Conservation (phyloP, 2,113 vertebrate genomes). For the Semnornis frantzii region DNA sequence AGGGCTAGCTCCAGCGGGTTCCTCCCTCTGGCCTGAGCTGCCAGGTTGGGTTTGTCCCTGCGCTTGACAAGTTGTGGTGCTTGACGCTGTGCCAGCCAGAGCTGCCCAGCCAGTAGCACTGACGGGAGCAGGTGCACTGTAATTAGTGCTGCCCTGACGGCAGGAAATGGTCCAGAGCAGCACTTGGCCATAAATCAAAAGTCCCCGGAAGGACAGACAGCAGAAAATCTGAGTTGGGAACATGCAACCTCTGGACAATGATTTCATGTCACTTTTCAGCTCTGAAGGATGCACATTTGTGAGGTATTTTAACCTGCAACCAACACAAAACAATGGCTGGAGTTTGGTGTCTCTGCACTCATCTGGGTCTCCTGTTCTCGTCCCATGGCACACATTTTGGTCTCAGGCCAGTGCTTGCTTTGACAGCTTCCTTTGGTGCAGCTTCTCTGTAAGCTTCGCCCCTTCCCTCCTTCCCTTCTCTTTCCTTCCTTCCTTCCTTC, state of each 20-base stretch:
- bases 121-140: neutral
- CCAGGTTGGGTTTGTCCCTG: rapidly evolving
- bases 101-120: rapidly evolving
- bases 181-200: neutral
- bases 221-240: neutral
- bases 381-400: neutral
- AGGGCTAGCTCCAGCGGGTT: neutral
- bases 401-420: neutral
- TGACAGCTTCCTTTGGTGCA: neutral
- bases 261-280: neutral
- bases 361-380: neutral
- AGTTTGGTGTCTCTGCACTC: neutral
- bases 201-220: neutral
- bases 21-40: neutral
- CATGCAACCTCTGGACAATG: neutral
- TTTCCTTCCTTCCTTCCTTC: no score
- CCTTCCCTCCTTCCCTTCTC: neutral
- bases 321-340: neutral
- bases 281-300: neutral
- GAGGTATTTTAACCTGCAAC: neutral
- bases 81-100: neutral
- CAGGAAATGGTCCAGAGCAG: neutral
- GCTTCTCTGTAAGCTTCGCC: neutral
- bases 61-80: neutral
- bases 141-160: neutral